Percentiles rank a stretch among this genome's conserved stretches.
phyloP scores from a whole-genome alignment of 23 tunicate genomes.

The Aplidium turbinatum region DNA sequence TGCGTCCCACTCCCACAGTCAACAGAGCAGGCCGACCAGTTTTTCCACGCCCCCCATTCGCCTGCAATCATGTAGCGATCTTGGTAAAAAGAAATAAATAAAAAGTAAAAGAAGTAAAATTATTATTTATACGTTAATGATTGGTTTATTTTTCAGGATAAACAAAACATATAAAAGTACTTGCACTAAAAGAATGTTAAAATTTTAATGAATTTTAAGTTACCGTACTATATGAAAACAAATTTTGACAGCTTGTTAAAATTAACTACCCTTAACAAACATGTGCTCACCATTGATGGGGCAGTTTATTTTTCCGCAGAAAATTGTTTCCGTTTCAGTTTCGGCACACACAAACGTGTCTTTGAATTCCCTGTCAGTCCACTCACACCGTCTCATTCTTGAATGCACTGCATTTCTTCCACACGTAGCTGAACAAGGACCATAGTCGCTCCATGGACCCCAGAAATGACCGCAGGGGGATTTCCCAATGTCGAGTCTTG shows the following conservation, averaged over 20 bases:
- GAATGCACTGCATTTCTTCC: constrained; percentile 31
- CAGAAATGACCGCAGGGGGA: constrained; percentile 55
- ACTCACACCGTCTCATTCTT: constrained; percentile 53
- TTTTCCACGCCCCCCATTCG: constrained; percentile 60
- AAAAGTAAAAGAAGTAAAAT: not conserved
- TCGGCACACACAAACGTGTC: constrained; percentile 36
- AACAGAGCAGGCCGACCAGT: constrained; percentile 77
- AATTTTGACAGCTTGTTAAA: not conserved
- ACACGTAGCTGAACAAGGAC: constrained; percentile 55
- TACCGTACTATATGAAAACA: no score
- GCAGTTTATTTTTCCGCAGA: constrained; percentile 50
- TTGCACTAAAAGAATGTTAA: not conserved
- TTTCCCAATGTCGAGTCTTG: no score
- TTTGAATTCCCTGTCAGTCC: constrained; percentile 57
- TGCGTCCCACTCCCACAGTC: constrained; percentile 63
- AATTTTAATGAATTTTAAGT: no score
- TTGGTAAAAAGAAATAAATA: not conserved
- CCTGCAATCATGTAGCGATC: constrained; percentile 36
- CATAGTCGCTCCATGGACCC: constrained; percentile 64
- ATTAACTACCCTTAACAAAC: not conserved
- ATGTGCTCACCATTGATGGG: constrained; percentile 53
- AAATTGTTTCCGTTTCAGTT: constrained; percentile 37
- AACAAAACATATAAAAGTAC: not conserved
- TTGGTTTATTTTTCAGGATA: not conserved
- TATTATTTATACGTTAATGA: no score